Conservation (phyloP, 2,888 invertebrate species). For the Liposcelis brunnea region DNA sequence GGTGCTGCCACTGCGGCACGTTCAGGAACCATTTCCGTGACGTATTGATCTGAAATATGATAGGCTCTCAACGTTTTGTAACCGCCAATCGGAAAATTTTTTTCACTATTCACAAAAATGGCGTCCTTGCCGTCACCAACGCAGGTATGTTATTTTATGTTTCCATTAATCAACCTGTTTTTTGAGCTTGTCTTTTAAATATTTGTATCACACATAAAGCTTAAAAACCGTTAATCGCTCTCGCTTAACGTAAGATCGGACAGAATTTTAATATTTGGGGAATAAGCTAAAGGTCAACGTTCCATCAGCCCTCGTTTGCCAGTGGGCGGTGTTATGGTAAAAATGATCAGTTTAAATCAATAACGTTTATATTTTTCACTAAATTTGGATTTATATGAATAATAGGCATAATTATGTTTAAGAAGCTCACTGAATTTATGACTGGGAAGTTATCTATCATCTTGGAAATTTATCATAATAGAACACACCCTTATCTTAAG, state of each 20-base stretch:
- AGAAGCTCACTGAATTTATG: not conserved
- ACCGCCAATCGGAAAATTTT: not conserved
- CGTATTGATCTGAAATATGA: too few relatives aligned
- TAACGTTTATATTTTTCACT: conserved; percentile 12
- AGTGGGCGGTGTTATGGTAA: conserved; percentile 14
- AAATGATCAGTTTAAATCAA: conserved; percentile 6
- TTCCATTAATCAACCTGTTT: conserved; percentile 19
- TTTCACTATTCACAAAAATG: conserved; percentile 38
- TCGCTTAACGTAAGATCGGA: not conserved
- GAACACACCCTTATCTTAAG: too few relatives aligned
- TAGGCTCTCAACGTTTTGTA: too few relatives aligned
- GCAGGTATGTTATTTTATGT: conserved; percentile 42
- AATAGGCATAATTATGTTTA: too few relatives aligned
- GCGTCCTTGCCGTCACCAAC: conserved; percentile 72
- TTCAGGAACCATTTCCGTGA: too few relatives aligned
- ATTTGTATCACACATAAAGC: not conserved
- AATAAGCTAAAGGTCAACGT: conserved; percentile 1
- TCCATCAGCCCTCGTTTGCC: conserved; percentile 7
- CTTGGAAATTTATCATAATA: not conserved
- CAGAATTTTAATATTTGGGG: not conserved
- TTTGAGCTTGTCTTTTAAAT: conserved; percentile 13
- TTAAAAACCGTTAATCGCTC: not conserved
- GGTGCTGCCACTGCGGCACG: too few relatives aligned
- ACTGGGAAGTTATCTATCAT: not conserved
- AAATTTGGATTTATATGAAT: conserved; percentile 3